Evolutionary conservation across 2,797 vertebrate genomes (phyloP).

Genomic region (Girardinus metallicus): DNA sequence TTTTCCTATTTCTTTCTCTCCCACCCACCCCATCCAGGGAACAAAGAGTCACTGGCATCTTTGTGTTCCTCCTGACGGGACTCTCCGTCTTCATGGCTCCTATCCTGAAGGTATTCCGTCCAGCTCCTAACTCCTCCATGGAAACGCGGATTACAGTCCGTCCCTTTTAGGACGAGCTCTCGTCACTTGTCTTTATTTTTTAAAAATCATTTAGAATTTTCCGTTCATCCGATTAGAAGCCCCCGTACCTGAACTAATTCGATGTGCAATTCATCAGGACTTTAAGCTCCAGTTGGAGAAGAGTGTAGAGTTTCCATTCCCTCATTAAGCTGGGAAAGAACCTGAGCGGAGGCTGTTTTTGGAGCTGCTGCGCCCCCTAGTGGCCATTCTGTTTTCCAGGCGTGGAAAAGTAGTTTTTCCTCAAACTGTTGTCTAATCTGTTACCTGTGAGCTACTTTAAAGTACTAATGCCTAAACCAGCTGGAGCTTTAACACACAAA

Average conservation of each 20-base stretch:
- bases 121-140: conserved; percentile 28
- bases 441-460: not conserved
- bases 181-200: conserved; percentile 43
- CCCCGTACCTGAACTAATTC: conserved; percentile 54
- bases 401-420: not conserved
- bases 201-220: conserved; percentile 49
- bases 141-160: conserved; percentile 68
- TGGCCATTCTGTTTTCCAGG: conserved; percentile 35
- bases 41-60: conserved; percentile 93
- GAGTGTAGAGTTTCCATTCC: conserved; percentile 61
- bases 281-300: conserved; percentile 59
- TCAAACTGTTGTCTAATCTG: not conserved
- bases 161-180: conserved; percentile 58
- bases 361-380: conserved; percentile 50
- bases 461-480: not conserved
- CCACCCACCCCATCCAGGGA: conserved; percentile 82
- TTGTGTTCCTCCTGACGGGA: conserved; percentile 94
- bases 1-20: not conserved
- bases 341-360: conserved; percentile 14
- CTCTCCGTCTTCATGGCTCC: conserved; percentile 98
- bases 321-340: conserved; percentile 42
- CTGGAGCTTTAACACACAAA: conserved; percentile 1
- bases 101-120: conserved; percentile 90
- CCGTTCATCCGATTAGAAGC: conserved; percentile 62
- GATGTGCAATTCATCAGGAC: conserved; percentile 60